phyloP scores from a whole-genome alignment of 1,140 invertebrate genomes.

The Pachyrhynchus sulphureomaculatus region DNA sequence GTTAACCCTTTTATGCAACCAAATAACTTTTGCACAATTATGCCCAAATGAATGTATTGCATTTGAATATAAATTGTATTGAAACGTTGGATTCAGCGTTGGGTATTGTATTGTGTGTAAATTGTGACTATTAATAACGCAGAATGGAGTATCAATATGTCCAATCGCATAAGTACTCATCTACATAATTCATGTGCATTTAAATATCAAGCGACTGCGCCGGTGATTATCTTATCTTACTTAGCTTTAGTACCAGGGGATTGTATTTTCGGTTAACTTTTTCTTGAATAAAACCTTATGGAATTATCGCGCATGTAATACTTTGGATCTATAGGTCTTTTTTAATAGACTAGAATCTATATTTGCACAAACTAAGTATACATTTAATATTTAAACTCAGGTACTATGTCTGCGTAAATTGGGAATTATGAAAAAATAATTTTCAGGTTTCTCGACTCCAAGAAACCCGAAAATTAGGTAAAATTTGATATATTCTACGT shows the following conservation, averaged over 20 bases:
- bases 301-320: too few relatives aligned
- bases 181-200: slow-evolving; percentile 52
- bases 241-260: slow-evolving; percentile 39
- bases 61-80: slow-evolving; percentile 52
- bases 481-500: too few relatives aligned
- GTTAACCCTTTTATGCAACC: slow-evolving; percentile 26
- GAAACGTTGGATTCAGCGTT: slow-evolving; percentile 45
- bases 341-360: too few relatives aligned
- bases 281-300: slow-evolving; percentile 9
- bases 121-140: slow-evolving; percentile 52
- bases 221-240: slow-evolving; percentile 51
- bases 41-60: slow-evolving; percentile 39
- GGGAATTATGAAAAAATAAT: too few relatives aligned
- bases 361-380: too few relatives aligned
- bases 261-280: slow-evolving; percentile 20
- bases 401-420: too few relatives aligned
- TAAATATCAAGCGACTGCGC: slow-evolving; percentile 47
- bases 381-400: too few relatives aligned
- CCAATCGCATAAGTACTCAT: slow-evolving; percentile 51
- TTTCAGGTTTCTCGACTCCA: too few relatives aligned
- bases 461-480: too few relatives aligned
- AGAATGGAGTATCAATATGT: slow-evolving; percentile 51
- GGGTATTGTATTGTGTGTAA: slow-evolving; percentile 52
- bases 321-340: too few relatives aligned
- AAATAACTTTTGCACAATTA: slow-evolving; percentile 39